These are phyloP conservation scores for Macroglossus sobrinus DNA, from an alignment of 2,113 vertebrate species.

Conservation along the genomic window DNA sequence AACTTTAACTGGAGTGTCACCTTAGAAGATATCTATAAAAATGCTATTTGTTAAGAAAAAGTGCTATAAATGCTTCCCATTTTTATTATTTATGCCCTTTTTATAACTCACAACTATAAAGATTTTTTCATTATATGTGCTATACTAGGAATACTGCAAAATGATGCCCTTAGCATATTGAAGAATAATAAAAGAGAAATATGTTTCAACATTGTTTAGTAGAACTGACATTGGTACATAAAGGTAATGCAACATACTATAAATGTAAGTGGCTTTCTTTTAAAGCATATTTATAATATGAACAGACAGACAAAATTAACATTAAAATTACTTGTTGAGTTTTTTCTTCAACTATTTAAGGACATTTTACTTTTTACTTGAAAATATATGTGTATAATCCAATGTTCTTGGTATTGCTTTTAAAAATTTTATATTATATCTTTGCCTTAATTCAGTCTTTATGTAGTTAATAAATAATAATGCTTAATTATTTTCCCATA, in stretches of 20 bases:
- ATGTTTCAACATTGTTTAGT: neutral
- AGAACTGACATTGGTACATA: neutral
- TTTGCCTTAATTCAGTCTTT: neutral
- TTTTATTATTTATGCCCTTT: constrained; percentile 49
- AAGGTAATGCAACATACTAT: neutral
- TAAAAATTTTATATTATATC: neutral
- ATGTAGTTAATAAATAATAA: neutral
- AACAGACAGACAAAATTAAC: neutral
- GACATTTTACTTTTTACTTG: neutral
- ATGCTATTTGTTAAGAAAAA: constrained; percentile 42
- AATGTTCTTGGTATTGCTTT: neutral
- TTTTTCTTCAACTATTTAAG: neutral
- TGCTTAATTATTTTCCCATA: neutral
- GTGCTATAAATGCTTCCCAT: neutral
- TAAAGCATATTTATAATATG: neutral
- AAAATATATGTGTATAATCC: neutral
- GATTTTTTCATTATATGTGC: constrained; percentile 50
- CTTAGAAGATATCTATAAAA: neutral
- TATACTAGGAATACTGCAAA: constrained; percentile 14
- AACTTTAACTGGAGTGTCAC: neutral
- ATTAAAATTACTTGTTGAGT: neutral
- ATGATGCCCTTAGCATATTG: neutral
- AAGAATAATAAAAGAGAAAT: neutral
- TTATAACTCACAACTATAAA: constrained; percentile 1
- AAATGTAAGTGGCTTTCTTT: neutral